Conservation (phyloP, 2,888 invertebrate species). For the Eledone cirrhosa region DNA sequence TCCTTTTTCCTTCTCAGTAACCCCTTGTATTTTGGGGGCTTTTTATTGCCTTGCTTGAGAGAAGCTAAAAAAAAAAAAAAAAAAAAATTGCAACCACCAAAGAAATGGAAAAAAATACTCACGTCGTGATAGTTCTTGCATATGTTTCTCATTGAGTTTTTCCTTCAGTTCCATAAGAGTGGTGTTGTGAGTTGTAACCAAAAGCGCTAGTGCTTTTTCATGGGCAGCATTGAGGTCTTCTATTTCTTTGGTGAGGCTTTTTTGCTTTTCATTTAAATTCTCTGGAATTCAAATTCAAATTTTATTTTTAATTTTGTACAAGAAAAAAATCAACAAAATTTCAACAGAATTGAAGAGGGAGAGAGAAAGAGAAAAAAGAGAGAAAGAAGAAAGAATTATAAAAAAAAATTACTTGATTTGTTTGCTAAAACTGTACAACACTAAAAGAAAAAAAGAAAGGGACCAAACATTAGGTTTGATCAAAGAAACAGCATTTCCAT, state of each 20-base stretch:
- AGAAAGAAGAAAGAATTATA: too few relatives aligned
- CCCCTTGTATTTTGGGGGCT: too few relatives aligned
- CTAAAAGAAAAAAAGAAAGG: too few relatives aligned
- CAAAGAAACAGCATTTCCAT: too few relatives aligned
- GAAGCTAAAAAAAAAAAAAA: too few relatives aligned
- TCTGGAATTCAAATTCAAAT: constrained; percentile 34
- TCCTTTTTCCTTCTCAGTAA: too few relatives aligned
- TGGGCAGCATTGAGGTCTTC: constrained; percentile 37
- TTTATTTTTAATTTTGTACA: neutral
- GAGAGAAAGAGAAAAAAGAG: too few relatives aligned
- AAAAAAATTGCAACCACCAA: too few relatives aligned
- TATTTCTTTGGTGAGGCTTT: constrained; percentile 38
- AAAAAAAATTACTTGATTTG: too few relatives aligned
- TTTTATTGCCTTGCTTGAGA: too few relatives aligned
- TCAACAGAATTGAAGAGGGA: constrained; percentile 45
- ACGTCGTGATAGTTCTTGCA: constrained; percentile 36
- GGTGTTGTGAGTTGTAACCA: constrained; percentile 23
- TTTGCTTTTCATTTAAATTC: constrained; percentile 38
- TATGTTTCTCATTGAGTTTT: constrained; percentile 44
- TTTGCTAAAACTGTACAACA: too few relatives aligned
- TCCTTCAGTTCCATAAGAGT: constrained; percentile 31
- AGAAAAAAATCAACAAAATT: constrained; percentile 68
- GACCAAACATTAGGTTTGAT: too few relatives aligned
- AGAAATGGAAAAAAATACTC: neutral
- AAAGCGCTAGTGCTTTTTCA: constrained; percentile 36